Base-by-base conservation (phyloP, 2,888 invertebrate genomes). In the Drosophila affinis region DNA sequence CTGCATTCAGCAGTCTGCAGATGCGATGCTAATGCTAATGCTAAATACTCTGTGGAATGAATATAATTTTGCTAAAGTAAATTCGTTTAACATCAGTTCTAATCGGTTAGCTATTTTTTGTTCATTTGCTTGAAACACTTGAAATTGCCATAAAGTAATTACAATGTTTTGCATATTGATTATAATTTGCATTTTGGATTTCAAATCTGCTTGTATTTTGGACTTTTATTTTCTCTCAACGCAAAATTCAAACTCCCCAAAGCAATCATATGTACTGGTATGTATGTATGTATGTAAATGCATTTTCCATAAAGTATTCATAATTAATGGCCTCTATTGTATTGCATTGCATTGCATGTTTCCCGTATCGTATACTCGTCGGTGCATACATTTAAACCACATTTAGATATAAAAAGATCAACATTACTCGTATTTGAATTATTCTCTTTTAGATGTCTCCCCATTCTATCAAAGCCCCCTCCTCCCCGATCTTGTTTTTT, bases 41-140 rank as follows among this genome's bases (percentile, higher is more conserved):
- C 39, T 39, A 39, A 39, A 39, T 39, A 39, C 61, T 77, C 54
- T 69, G 49, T 74, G 75, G 76, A 76, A 75, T 89, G 79, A 87
- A 89, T 85, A 89, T 88, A 80, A 75, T 88, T 88, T 88, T 59
- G 72, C 80, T 90, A 91, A 90, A 91, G 91, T 91, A 90, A 90
- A 91, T 91, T 91, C 90, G 91, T 90, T 89, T 80, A 87, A 86
- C 89, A 83, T 87, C 90, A 90, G 91, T 91, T 90, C 90, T 88
- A 90, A 81, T 79, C 74, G 63, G 51, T 48, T 77, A 75, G 61
- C 74, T 87, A 77, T 73, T 78, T 70, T 63, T 72, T 64, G 67
- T 56, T 61, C 58, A 70, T 29, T 65, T 58, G 47, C 21, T 60
- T 84, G 75, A 83, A 82, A 79, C 81, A 79, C 78, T 80, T 72